Base-by-base conservation (phyloP, 2,888 invertebrate species). In the Cyclophora punctaria region DNA sequence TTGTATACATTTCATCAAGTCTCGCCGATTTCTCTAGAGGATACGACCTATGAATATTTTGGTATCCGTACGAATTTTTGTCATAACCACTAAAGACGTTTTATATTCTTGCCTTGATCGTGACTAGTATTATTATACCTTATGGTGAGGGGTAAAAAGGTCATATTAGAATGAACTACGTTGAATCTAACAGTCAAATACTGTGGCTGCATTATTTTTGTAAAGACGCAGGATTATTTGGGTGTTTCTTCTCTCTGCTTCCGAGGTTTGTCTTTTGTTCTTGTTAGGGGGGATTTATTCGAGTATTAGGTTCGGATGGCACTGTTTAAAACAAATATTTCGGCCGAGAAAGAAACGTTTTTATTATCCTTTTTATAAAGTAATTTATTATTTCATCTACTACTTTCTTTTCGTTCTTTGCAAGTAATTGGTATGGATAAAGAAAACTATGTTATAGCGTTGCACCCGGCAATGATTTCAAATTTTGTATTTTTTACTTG, bases 21-120 rank as follows among this genome's bases (percentile, higher is more conserved):
- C 63, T 60, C 64, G 58, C 62, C 66, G 63, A 68, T 64, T 71
- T 66, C 77, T 78, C 78, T 52, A 63, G 78, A 75, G 76, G 73
- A 70, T 75, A 69, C 68, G 64, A 66, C 68, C 75, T 75, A 80
- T 80, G 81, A 82, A 83, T 83, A 81, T 78, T 77, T 68, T 81
- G 72, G 51, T 56, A 45, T 69, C 69, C 72, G 74, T 68, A 75
- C 66, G 66, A 76, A 76, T 79, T 74, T 73, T 62, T 71, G 67
- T 64, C 67, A 63, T 67, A 67, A 69, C 66, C 63, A 62, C 63
- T 58, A 59, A 64, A 69, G 63, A 71, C 67, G 64, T 71, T 73
- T 67, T 58, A 57, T 63, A 62, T 64, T 65, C 58, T 60, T 57
- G 57, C 49, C 56, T 35, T 44, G 20, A 1, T 42, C 43, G 37